Conservation (phyloP, 2,888 invertebrate species). For the Apamea crenata region DNA sequence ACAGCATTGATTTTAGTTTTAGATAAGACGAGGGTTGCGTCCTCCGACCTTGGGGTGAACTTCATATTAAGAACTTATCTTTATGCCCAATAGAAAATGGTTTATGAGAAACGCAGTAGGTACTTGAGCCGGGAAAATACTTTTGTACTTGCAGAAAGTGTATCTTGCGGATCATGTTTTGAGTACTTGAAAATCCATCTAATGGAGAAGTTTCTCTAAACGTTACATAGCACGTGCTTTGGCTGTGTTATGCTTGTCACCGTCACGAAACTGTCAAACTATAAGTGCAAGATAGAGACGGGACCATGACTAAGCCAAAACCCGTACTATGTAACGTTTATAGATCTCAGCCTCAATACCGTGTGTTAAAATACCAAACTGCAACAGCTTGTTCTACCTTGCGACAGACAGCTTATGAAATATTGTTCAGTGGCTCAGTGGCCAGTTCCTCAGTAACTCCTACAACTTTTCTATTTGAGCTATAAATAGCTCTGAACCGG, state of each 20-base stretch:
- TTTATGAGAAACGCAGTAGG: constrained; percentile 31
- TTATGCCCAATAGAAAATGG: constrained; percentile 20
- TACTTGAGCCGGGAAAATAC: background rate
- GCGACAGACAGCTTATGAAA: constrained; percentile 1
- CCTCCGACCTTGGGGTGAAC: background rate
- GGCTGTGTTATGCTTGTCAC: background rate
- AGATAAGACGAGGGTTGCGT: background rate
- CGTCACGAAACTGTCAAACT: background rate
- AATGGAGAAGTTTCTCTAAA: background rate
- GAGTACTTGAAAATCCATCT: background rate
- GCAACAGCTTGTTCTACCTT: background rate
- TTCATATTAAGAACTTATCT: constrained; percentile 14
- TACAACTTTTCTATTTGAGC: constrained; percentile 32
- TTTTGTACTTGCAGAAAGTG: background rate
- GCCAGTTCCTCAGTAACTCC: background rate
- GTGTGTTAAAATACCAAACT: background rate
- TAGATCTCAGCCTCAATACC: background rate
- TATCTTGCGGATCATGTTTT: background rate
- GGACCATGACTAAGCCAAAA: background rate
- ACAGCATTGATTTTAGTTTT: background rate
- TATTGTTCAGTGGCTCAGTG: constrained; percentile 7
- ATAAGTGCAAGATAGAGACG: background rate
- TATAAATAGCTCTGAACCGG: constrained; percentile 24
- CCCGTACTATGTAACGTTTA: background rate
- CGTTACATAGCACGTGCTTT: background rate